These are phyloP conservation scores for Agrilus biguttatus DNA, from an alignment of 2,888 invertebrate genomes.

Conservation along the genomic window DNA sequence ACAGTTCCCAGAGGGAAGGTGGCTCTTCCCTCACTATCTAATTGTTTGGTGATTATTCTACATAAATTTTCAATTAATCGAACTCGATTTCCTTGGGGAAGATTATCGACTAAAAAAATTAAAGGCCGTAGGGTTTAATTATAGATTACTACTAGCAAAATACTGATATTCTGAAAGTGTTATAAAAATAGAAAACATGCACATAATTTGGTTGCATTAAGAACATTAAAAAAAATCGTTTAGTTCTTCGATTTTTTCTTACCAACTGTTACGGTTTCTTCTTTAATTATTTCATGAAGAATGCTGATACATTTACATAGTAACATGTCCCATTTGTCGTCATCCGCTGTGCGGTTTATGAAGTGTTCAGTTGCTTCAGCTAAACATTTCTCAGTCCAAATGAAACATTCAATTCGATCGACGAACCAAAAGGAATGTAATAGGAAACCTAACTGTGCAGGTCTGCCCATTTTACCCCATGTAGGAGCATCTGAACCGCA, in stretches of 20 bases:
- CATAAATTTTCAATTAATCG: constrained; percentile 61
- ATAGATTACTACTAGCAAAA: no score
- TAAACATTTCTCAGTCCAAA: constrained; percentile 65
- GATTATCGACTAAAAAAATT: constrained; percentile 23
- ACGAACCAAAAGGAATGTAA: constrained; percentile 35
- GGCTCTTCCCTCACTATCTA: constrained; percentile 52
- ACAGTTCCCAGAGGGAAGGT: constrained; percentile 57
- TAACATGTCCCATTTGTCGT: constrained; percentile 27
- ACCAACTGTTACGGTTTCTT: constrained; percentile 38
- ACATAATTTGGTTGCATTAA: no score
- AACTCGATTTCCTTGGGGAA: constrained; percentile 44
- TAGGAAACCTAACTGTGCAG: constrained; percentile 32
- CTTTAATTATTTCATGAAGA: constrained; percentile 36
- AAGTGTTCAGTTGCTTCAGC: constrained; percentile 50
- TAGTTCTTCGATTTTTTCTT: constrained; percentile 13
- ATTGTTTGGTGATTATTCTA: constrained; percentile 61
- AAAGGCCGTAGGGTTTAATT: constrained; percentile 1
- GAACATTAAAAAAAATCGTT: constrained; percentile 1
- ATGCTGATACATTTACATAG: constrained; percentile 31
- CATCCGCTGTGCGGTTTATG: constrained; percentile 32
- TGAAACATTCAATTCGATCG: constrained; percentile 42
- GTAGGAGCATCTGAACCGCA: constrained; percentile 25
- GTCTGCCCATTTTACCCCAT: constrained; percentile 42
- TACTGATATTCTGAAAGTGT: no score
- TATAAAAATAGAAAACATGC: no score